Evolutionary conservation across 2,888 invertebrate genomes (phyloP).

Genomic region (Euzetes globulus): DNA sequence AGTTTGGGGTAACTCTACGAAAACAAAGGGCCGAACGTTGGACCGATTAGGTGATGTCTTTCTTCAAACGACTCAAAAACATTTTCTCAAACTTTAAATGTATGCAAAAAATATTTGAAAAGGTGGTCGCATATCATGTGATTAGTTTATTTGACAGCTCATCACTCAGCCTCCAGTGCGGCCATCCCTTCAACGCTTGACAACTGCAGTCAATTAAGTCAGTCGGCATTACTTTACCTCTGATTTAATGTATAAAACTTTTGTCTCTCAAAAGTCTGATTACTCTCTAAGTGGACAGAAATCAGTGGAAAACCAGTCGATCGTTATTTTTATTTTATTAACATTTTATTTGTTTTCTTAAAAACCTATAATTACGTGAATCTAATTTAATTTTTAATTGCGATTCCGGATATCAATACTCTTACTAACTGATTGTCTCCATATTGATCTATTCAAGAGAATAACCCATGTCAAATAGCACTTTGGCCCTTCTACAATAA

Average conservation of each 20-base stretch:
- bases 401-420: too few relatives aligned
- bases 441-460: too few relatives aligned
- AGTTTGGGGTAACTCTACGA: not conserved
- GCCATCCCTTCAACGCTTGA: slow-evolving; percentile 29
- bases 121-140: slow-evolving; percentile 27
- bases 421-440: too few relatives aligned
- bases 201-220: slow-evolving; percentile 25
- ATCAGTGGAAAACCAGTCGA: too few relatives aligned
- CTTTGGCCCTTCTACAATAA: too few relatives aligned
- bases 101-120: slow-evolving; percentile 25
- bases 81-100: not conserved
- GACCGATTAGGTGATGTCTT: slow-evolving; percentile 21
- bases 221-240: slow-evolving; percentile 26
- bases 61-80: not conserved
- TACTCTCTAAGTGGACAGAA: too few relatives aligned
- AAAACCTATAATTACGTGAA: too few relatives aligned
- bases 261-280: not conserved
- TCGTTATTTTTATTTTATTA: too few relatives aligned
- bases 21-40: slow-evolving; percentile 8
- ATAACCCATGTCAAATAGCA: too few relatives aligned
- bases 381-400: too few relatives aligned
- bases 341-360: too few relatives aligned
- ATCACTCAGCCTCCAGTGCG: slow-evolving; percentile 28
- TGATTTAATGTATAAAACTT: not conserved
- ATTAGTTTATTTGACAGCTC: slow-evolving; percentile 31